These are phyloP conservation scores for Aphelenchoides besseyi DNA, from an alignment of 1,140 invertebrate species.

Conservation along the genomic window DNA sequence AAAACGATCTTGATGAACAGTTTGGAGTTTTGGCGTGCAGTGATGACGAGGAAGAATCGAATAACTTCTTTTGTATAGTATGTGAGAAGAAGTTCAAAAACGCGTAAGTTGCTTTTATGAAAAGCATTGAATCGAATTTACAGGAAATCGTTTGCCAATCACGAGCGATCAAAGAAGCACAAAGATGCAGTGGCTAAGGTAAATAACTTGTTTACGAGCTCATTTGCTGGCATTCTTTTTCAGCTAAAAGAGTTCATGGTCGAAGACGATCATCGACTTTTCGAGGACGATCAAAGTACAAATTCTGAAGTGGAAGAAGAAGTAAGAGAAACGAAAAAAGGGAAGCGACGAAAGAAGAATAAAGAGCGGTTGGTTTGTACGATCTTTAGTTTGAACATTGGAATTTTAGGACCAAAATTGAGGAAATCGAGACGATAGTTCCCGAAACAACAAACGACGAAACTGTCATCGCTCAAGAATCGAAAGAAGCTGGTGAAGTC, in stretches of 20 bases:
- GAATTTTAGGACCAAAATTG: background rate
- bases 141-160: constrained; percentile 40
- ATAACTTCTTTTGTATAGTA: constrained; percentile 39
- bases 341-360: constrained; percentile 30
- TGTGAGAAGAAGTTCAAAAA: constrained; percentile 48
- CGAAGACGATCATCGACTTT: constrained; percentile 37
- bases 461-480: background rate
- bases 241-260: constrained; percentile 39
- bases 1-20: constrained; percentile 41
- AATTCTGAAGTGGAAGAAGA: constrained; percentile 1
- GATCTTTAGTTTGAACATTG: background rate
- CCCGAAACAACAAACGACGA: background rate
- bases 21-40: constrained; percentile 34
- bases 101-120: constrained; percentile 14
- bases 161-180: constrained; percentile 49
- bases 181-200: constrained; percentile 36
- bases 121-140: constrained; percentile 11
- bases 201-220: no score
- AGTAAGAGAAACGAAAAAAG: background rate
- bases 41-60: constrained; percentile 31
- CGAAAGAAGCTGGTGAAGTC: background rate
- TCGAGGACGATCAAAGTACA: constrained; percentile 21
- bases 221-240: no score
- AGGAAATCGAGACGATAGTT: background rate
- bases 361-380: background rate